Conservation (phyloP, 1,140 invertebrate genomes). For the Metopolophium dirhodum region DNA sequence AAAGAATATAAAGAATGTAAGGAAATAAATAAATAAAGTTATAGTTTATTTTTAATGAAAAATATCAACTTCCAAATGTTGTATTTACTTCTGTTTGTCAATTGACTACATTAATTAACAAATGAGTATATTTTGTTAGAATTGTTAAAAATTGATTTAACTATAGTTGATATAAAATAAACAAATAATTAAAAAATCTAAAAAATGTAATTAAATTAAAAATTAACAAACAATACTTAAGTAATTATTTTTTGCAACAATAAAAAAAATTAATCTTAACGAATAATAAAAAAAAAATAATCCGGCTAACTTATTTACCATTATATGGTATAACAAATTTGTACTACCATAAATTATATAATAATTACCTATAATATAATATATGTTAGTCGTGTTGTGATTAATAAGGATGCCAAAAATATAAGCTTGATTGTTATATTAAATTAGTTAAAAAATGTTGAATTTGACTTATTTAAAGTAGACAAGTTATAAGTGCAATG, state of each 20-base stretch:
- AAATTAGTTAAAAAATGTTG: neutral
- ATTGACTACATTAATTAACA: neutral
- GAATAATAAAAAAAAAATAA: neutral
- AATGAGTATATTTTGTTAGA: constrained; percentile 13
- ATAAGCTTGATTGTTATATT: constrained; percentile 15
- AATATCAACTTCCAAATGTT: neutral
- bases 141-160: constrained; percentile 19
- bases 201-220: constrained; percentile 22
- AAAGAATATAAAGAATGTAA: no score
- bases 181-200: constrained; percentile 1
- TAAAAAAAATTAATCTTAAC: neutral
- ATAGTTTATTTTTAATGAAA: neutral
- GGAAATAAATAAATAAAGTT: neutral
- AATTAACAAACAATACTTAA: constrained; percentile 9
- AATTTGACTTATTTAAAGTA: neutral
- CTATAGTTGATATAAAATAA: constrained; percentile 10
- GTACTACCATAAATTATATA: neutral
- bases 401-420: neutral
- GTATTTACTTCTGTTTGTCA: neutral
- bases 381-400: neutral
- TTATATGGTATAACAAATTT: constrained; percentile 1
- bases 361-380: neutral
- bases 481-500: neutral
- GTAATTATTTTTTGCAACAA: neutral
- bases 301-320: neutral